These are phyloP conservation scores for Sander vitreus DNA, from an alignment of 2,113 vertebrate genomes.

Conservation along the genomic window DNA sequence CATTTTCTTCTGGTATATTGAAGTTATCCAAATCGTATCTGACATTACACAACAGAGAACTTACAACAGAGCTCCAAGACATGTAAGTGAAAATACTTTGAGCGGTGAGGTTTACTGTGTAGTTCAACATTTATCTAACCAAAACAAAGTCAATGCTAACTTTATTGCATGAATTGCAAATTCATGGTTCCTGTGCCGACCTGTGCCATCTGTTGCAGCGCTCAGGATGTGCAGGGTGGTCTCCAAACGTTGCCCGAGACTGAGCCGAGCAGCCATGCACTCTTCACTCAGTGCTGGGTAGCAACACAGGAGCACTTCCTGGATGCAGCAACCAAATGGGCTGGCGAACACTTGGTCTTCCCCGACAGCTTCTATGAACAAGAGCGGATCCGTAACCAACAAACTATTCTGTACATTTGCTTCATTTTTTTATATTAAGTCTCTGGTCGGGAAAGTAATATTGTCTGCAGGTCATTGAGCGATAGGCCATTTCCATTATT, in stretches of 20 bases:
- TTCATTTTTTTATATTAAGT: not conserved
- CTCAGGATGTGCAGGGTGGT: constrained; percentile 84
- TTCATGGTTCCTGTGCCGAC: constrained; percentile 67
- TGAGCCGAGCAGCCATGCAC: constrained; percentile 83
- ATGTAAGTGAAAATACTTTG: not conserved
- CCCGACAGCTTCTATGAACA: constrained; percentile 61
- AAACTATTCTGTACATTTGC: not conserved
- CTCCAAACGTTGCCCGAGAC: constrained; percentile 87
- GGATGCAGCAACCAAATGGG: constrained; percentile 87
- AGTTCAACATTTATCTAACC: not conserved
- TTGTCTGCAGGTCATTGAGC: not conserved
- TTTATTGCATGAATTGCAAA: not conserved
- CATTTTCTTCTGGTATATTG: not conserved
- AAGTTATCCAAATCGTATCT: not conserved
- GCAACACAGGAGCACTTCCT: constrained; percentile 89
- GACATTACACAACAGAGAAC: constrained; percentile 12
- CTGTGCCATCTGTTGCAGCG: constrained; percentile 80
- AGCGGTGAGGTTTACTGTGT: not conserved
- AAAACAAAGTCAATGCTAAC: not conserved
- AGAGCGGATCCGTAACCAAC: not conserved
- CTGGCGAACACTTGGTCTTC: constrained; percentile 82
- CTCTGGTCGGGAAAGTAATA: not conserved
- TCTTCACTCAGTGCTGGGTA: constrained; percentile 89
- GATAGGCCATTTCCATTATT: not conserved
- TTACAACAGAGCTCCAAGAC: not conserved